Evolutionary conservation across 1,140 invertebrate genomes (phyloP).

Genomic region (Holcopasites calliopsidis): DNA sequence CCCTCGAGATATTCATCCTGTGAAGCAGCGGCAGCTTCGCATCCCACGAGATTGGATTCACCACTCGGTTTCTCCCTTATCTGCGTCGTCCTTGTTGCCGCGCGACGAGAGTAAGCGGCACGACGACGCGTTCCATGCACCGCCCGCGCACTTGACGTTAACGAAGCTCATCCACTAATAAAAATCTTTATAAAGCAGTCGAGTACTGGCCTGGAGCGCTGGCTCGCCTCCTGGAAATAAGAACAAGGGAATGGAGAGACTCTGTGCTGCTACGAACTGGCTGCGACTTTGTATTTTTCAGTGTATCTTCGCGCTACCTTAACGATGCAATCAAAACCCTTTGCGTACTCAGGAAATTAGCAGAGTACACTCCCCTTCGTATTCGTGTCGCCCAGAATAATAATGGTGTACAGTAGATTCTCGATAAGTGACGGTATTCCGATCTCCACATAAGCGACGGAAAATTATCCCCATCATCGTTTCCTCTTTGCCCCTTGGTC

Average conservation of each 20-base stretch:
- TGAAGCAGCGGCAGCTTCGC: slow-evolving; percentile 17
- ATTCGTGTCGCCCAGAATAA: no score
- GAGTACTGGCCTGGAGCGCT: slow-evolving; percentile 4
- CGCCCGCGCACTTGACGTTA: slow-evolving; percentile 32
- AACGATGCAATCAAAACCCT: no score
- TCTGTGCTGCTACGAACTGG: neutral
- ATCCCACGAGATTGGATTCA: slow-evolving; percentile 46
- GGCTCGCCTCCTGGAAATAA: slow-evolving; percentile 10
- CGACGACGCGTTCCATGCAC: slow-evolving; percentile 18
- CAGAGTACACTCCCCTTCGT: slow-evolving; percentile 50
- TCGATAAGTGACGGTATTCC: no score
- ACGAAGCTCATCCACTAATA: slow-evolving; percentile 48
- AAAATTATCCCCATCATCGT: no score
- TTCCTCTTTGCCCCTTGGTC: no score
- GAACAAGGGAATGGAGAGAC: slow-evolving; percentile 9
- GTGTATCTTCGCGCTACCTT: slow-evolving; percentile 31
- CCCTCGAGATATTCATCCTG: slow-evolving; percentile 32
- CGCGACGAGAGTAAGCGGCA: slow-evolving; percentile 23
- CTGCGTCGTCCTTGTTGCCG: slow-evolving; percentile 39
- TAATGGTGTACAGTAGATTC: no score
- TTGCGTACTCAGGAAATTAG: slow-evolving; percentile 69
- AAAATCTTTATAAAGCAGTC: slow-evolving; percentile 41
- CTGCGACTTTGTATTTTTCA: slow-evolving; percentile 38
- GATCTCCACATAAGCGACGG: no score
- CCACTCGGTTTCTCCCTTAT: slow-evolving; percentile 49